A percentile compares a stretch with the other conserved stretches of the same genome.
Conservation (phyloP, 1,140 invertebrate species). For the Zophobas atratus region DNA sequence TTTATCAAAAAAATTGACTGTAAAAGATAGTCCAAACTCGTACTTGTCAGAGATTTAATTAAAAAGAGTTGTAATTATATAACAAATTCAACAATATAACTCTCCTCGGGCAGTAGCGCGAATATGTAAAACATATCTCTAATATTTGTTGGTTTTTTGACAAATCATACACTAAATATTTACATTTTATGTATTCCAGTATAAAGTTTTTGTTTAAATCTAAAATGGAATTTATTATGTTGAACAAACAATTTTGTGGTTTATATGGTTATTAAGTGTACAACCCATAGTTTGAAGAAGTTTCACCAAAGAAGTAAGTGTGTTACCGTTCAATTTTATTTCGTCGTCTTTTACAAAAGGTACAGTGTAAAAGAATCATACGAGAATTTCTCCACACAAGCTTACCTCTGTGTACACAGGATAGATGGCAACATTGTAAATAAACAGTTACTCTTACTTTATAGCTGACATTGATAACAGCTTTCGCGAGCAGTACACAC, state of each 20-base stretch:
- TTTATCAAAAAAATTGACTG: slow-evolving; percentile 5
- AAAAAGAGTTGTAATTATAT: slow-evolving; percentile 6
- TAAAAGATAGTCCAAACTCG: neutral
- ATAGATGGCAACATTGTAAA: slow-evolving; percentile 45
- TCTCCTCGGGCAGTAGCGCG: neutral
- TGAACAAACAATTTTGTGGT: neutral
- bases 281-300: neutral
- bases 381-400: slow-evolving; percentile 24
- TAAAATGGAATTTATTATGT: neutral
- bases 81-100: slow-evolving; percentile 1
- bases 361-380: slow-evolving; percentile 26
- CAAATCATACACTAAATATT: too few species aligned
- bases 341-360: slow-evolving; percentile 14
- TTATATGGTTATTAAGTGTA: neutral
- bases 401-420: slow-evolving; percentile 19
- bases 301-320: slow-evolving; percentile 34
- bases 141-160: too few species aligned
- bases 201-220: too few species aligned
- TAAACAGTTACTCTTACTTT: slow-evolving; percentile 52
- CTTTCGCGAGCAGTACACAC: slow-evolving; percentile 28
- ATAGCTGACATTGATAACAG: slow-evolving; percentile 51
- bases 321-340: slow-evolving; percentile 6
- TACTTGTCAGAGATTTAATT: slow-evolving; percentile 5
- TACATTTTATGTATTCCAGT: too few species aligned
- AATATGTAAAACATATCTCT: too few species aligned